These are phyloP conservation scores for Acanthosepion pharaonis DNA, from an alignment of 2,888 invertebrate species.

Conservation along the genomic window DNA sequence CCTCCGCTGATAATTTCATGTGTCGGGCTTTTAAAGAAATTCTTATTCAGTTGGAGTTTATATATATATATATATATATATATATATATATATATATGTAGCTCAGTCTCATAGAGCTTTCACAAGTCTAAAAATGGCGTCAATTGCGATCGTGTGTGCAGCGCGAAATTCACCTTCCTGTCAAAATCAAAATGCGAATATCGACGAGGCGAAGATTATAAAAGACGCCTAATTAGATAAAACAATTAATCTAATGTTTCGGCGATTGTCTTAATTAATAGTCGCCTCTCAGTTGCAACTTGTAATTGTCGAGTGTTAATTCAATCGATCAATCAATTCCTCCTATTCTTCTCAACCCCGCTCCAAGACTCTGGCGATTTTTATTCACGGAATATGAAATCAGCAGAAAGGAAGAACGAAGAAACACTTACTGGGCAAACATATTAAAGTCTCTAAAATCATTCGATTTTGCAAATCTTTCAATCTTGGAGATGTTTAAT, in stretches of 20 bases:
- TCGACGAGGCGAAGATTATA: not conserved
- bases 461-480: too few species aligned
- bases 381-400: too few species aligned
- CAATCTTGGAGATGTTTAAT: too few species aligned
- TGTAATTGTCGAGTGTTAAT: not conserved
- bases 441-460: too few species aligned
- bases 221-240: slow-evolving; percentile 33
- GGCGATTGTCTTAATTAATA: not conserved
- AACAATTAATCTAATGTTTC: slow-evolving; percentile 33
- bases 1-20: not conserved
- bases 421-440: too few species aligned
- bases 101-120: not conserved
- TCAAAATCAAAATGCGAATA: not conserved
- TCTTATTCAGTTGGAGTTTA: not conserved
- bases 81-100: too few species aligned
- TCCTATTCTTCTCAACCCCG: not conserved
- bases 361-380: not conserved
- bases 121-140: not conserved
- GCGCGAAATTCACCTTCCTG: not conserved
- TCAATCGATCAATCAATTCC: not conserved
- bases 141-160: not conserved
- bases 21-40: not conserved
- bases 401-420: too few species aligned
- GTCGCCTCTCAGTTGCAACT: not conserved
- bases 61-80: too few species aligned